Percentiles rank a stretch among this genome's conserved stretches.
phyloP scores from a whole-genome alignment of 1,140 invertebrate species.

The Drosophila ananassae region DNA sequence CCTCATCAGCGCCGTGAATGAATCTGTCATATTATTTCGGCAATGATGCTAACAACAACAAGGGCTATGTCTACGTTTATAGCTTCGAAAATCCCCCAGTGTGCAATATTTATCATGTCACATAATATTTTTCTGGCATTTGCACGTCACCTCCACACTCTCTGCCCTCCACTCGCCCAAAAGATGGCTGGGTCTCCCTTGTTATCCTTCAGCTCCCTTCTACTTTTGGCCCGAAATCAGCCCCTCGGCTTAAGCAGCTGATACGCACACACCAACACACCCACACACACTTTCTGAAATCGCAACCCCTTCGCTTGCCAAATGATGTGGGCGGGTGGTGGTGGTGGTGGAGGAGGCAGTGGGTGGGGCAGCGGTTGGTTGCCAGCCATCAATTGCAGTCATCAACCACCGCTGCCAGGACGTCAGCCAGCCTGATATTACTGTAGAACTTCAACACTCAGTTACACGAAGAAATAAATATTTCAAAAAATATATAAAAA shows the following conservation, averaged over 20 bases:
- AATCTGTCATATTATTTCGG: constrained; percentile 83
- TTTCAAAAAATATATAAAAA: background rate
- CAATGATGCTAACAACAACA: constrained; percentile 70
- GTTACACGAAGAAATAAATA: constrained; percentile 1
- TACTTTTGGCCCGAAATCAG: constrained; percentile 7
- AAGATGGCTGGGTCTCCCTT: constrained; percentile 1
- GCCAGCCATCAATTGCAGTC: constrained; percentile 78
- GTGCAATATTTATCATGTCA: constrained; percentile 82
- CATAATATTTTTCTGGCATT: constrained; percentile 83
- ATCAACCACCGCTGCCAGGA: constrained; percentile 75
- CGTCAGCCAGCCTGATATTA: constrained; percentile 51
- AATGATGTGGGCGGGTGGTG: constrained; percentile 58
- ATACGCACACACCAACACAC: constrained; percentile 58
- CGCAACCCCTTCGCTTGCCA: constrained; percentile 69
- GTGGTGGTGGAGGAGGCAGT: background rate
- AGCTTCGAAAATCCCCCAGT: constrained; percentile 56
- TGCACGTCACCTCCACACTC: constrained; percentile 65
- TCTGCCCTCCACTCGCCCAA: background rate
- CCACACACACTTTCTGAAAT: constrained; percentile 32
- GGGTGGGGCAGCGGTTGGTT: constrained; percentile 24
- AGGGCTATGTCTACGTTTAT: constrained; percentile 34
- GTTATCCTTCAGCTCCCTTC: background rate
- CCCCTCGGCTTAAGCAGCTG: constrained; percentile 64
- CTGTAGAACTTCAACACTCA: constrained; percentile 21
- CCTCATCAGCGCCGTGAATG: constrained; percentile 61